Percentiles rank a stretch among this genome's conserved stretches.
Evolutionary conservation across 2,797 vertebrate genomes (phyloP).

Genomic region (Microcaecilia unicolor): DNA sequence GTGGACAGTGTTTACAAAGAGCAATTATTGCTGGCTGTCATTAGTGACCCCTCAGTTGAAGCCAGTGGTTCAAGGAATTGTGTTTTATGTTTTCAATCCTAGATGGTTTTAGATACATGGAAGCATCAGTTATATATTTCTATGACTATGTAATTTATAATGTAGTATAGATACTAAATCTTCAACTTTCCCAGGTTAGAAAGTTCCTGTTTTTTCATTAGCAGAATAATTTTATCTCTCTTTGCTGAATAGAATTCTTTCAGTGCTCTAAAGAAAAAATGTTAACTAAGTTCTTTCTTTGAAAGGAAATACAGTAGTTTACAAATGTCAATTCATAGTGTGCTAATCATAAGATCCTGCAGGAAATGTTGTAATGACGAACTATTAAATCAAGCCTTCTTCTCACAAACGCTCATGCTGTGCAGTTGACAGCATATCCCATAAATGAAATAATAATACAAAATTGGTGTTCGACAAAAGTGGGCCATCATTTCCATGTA

Average conservation of each 20-base stretch:
- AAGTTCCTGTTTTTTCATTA: no score
- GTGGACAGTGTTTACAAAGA: no score
- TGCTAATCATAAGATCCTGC: conserved; percentile 27
- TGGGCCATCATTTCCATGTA: conserved; percentile 29
- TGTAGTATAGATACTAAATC: background rate
- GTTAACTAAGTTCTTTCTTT: conserved; percentile 9
- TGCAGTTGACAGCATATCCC: conserved; percentile 40
- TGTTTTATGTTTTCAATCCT: no score
- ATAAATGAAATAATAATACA: conserved; percentile 47
- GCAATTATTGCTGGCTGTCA: no score
- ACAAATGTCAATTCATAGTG: conserved; percentile 22
- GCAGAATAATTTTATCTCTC: background rate
- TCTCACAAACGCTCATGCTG: conserved; percentile 30
- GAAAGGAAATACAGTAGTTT: conserved; percentile 19
- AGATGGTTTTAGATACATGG: no score
- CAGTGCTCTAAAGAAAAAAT: conserved; percentile 20
- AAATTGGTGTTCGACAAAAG: conserved; percentile 36
- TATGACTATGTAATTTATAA: no score
- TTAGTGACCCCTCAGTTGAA: no score
- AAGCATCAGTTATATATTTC: no score
- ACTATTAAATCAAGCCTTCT: conserved; percentile 35
- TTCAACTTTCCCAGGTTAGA: background rate
- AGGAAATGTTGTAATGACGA: conserved; percentile 33
- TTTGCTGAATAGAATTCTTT: conserved; percentile 9
- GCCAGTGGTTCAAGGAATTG: no score